Evolutionary conservation across 2,888 invertebrate genomes (phyloP), one percentile per base, ranked within the genome.

Genomic region (Drosophila cognata): DNA sequence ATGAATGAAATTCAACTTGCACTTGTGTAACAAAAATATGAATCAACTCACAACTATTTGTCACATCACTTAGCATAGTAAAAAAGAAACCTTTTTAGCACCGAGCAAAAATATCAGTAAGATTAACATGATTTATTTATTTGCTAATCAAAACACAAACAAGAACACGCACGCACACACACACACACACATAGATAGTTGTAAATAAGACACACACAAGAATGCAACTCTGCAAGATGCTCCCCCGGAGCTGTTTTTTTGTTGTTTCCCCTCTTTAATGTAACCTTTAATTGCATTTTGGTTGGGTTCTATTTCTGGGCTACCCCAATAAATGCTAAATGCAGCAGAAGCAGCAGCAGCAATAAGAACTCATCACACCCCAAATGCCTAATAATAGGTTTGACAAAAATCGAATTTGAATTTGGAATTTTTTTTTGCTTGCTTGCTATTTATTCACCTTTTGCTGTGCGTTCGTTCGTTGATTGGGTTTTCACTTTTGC

Each of bases 111-210:
- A 81, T 71, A 70, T 43, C 63, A 74, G 59, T 75, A 75, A 61
- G 65, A 64, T 55, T 64, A 31, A 70, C 71, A 74, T 82, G 25
- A 46, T 46, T 25, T 87, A 82, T 81, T 74, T 71, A 77, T 74
- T 84, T 74, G 71, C 84, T 87, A 88, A 86, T 80, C 87, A 86
- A 84, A 84, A 87, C 81, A 88, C 77, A 78, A 81, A 81, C 72
- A 75, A 60, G 64, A 59, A 58, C 52, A 73, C 41, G 59, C 63
- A 73, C 35, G 76, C 52, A 71, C 43, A 51, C 55, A n/a, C 55
- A 63, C 46, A 70, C 64, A 16, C 31, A 31, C 29, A 10, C 56
- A 21, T 25, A 8, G 6, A 43, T 8, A 8, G 25, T 36, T 50
- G 56, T 71, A 58, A 70, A 31, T 60, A 55, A 36, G 48, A 60